A percentile compares a stretch with the other conserved stretches of the same genome.
These are phyloP conservation scores for Sisyra nigra DNA, from an alignment of 2,888 invertebrate genomes.

Conservation along the genomic window DNA sequence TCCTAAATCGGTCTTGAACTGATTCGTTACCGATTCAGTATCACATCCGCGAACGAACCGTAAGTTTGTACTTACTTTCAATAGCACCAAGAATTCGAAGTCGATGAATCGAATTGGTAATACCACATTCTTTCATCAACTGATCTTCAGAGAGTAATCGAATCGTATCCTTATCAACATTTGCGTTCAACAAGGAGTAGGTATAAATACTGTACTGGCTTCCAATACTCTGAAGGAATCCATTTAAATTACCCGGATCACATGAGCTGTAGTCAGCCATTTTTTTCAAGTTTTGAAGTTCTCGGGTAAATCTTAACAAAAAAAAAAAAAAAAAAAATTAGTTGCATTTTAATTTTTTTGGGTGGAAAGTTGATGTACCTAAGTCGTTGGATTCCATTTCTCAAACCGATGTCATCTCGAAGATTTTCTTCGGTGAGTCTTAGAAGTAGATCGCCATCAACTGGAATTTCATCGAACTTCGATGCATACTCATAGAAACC, in stretches of 20 bases:
- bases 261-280: slow-evolving; percentile 94
- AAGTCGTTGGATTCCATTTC: slow-evolving; percentile 84
- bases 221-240: slow-evolving; percentile 68
- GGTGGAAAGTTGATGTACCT: slow-evolving; percentile 31
- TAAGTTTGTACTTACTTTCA: slow-evolving; percentile 34
- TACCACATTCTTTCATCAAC: slow-evolving; percentile 75
- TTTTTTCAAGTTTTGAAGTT: slow-evolving; percentile 81
- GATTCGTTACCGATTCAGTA: too few species aligned
- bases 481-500: slow-evolving; percentile 74
- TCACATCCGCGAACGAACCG: too few species aligned
- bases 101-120: slow-evolving; percentile 88
- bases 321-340: background rate
- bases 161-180: slow-evolving; percentile 81
- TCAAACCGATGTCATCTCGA: slow-evolving; percentile 79
- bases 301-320: slow-evolving; percentile 64
- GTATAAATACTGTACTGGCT: slow-evolving; percentile 91
- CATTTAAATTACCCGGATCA: slow-evolving; percentile 80
- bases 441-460: slow-evolving; percentile 90
- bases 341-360: background rate
- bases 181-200: slow-evolving; percentile 89
- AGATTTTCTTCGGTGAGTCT: slow-evolving; percentile 87
- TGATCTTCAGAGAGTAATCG: slow-evolving; percentile 83
- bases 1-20: too few species aligned
- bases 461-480: slow-evolving; percentile 79
- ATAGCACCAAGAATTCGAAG: slow-evolving; percentile 80